Evolutionary conservation across 2,113 vertebrate genomes (phyloP).

Genomic region (Callopanchax toddi): DNA sequence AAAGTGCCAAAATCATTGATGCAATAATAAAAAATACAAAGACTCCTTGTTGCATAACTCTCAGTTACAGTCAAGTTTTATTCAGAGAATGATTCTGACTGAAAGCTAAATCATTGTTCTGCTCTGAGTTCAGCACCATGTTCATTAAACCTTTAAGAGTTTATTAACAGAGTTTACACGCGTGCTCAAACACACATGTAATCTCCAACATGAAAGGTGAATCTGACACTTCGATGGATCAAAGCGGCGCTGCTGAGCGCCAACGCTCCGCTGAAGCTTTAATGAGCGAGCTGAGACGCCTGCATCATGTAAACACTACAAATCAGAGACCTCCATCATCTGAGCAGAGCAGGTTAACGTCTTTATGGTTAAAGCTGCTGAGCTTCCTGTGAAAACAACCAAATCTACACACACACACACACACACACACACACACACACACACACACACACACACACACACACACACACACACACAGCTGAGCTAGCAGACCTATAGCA

Average conservation of each 20-base stretch:
- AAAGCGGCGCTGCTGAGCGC: slow-evolving; percentile 38
- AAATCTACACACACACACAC: neutral
- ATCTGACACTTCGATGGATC: slow-evolving; percentile 29
- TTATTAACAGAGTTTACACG: too few relatives aligned
- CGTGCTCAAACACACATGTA: too few relatives aligned
- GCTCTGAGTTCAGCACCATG: neutral
- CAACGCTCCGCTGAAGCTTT: slow-evolving; percentile 49
- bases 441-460: neutral
- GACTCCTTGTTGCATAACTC: too few relatives aligned
- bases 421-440: slow-evolving; percentile 9
- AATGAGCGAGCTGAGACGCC: slow-evolving; percentile 56
- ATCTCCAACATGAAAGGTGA: neutral
- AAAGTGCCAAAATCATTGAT: neutral
- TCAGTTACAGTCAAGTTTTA: neutral
- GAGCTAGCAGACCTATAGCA: neutral
- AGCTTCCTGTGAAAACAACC: slow-evolving; percentile 8
- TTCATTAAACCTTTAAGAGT: too few relatives aligned
- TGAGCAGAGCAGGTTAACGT: slow-evolving; percentile 35
- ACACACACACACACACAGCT: slow-evolving; percentile 8
- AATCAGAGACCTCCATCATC: slow-evolving; percentile 57
- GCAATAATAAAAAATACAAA: neutral
- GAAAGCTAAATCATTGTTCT: slow-evolving; percentile 11
- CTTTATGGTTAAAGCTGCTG: slow-evolving; percentile 23
- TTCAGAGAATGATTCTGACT: neutral
- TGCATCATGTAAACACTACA: slow-evolving; percentile 63